Evolutionary conservation across 2,888 invertebrate genomes (phyloP).

Genomic region (Campoplex nolae): DNA sequence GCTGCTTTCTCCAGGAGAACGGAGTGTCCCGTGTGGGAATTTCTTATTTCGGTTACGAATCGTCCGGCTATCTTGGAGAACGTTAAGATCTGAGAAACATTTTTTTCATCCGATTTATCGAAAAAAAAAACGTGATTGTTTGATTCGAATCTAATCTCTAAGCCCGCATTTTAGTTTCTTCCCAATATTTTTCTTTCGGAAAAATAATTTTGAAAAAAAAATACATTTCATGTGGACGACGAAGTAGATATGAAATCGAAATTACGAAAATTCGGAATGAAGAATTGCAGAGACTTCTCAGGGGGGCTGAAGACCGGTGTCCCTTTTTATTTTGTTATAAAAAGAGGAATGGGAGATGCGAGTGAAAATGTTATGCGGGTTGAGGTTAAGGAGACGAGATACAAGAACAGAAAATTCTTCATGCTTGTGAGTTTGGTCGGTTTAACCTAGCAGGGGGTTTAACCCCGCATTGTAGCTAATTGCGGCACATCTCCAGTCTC

Average conservation of each 20-base stretch:
- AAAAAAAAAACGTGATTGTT: too few species aligned
- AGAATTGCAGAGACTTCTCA: conserved; percentile 1
- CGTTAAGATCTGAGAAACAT: not conserved
- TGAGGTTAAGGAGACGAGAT: conserved; percentile 52
- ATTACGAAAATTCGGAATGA: conserved; percentile 19
- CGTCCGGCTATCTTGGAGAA: not conserved
- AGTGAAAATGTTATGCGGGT: conserved; percentile 71
- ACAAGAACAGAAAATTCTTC: conserved; percentile 18
- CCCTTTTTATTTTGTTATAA: not conserved
- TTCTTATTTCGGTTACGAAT: conserved; percentile 7
- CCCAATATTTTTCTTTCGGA: not conserved
- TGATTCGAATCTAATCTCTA: not conserved
- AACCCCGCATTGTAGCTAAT: conserved; percentile 81
- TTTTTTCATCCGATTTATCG: not conserved
- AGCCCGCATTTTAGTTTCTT: not conserved
- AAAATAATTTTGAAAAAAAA: not conserved
- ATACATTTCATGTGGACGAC: not conserved
- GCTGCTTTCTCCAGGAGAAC: conserved; percentile 47
- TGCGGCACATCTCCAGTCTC: conserved; percentile 68
- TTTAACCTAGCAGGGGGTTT: conserved; percentile 71
- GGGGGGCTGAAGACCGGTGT: not conserved
- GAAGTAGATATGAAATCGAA: not conserved
- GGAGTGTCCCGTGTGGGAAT: conserved; percentile 65
- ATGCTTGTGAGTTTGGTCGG: conserved; percentile 63
- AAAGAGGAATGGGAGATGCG: conserved; percentile 33